A percentile compares a stretch with the other conserved stretches of the same genome.
These are phyloP conservation scores for Pantherophis vulpinus DNA, from an alignment of 2,797 vertebrate species.

Conservation along the genomic window DNA sequence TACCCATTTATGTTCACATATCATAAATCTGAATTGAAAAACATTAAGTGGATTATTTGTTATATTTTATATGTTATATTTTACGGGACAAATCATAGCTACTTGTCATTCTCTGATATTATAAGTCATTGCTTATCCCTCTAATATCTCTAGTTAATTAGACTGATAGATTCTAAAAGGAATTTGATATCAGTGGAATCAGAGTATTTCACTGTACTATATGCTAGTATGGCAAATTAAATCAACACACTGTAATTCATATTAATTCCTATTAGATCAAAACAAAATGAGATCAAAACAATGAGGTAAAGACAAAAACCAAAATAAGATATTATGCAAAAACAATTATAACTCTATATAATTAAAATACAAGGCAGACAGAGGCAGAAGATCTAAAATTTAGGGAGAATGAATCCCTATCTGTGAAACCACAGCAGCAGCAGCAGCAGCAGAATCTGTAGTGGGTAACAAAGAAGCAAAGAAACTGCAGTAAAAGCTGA, in stretches of 20 bases:
- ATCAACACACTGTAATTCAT: neutral
- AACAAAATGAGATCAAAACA: neutral
- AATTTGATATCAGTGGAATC: neutral
- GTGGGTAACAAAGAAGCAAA: neutral
- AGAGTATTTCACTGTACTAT: neutral
- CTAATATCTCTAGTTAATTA: neutral
- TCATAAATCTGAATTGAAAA: neutral
- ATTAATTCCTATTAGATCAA: neutral
- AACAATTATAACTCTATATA: neutral
- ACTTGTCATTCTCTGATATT: neutral
- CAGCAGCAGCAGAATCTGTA: neutral
- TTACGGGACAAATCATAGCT: neutral
- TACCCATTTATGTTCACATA: neutral
- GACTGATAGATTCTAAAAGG: neutral
- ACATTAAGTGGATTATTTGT: conserved; percentile 14
- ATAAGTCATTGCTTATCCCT: neutral
- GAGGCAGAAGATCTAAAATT: neutral
- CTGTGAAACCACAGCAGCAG: neutral
- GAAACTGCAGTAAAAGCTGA: neutral
- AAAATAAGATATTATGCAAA: neutral
- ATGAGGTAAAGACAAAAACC: neutral
- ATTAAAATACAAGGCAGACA: neutral
- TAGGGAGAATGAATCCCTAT: neutral
- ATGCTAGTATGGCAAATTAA: neutral
- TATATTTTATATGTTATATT: neutral